Conservation (phyloP, 1,140 invertebrate genomes). For the Adelges cooleyi region DNA sequence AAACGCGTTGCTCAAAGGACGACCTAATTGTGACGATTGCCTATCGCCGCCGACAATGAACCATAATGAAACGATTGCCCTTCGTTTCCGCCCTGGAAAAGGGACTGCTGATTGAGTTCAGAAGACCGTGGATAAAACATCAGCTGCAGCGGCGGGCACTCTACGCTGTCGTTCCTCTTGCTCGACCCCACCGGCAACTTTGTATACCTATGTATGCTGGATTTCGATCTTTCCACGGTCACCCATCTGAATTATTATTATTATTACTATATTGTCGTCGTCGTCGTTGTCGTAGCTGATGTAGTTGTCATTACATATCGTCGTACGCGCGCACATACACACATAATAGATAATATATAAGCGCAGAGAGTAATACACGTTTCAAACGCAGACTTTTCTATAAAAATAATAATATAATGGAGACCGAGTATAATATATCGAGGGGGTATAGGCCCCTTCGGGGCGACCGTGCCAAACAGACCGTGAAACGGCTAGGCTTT, state of each 20-base stretch:
- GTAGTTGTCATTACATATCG: not conserved
- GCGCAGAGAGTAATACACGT: too few relatives aligned
- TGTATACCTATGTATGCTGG: too few relatives aligned
- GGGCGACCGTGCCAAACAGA: too few relatives aligned
- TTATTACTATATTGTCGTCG: not conserved
- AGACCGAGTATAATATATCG: too few relatives aligned
- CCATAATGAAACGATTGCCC: constrained; percentile 28
- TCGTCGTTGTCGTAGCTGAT: not conserved
- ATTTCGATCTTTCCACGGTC: not conserved
- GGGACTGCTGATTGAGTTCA: constrained; percentile 26
- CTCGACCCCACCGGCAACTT: too few relatives aligned
- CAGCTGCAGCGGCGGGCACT: not conserved
- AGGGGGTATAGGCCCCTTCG: too few relatives aligned
- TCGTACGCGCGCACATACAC: too few relatives aligned
- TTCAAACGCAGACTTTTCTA: too few relatives aligned
- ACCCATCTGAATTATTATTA: constrained; percentile 4
- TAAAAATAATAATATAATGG: too few relatives aligned
- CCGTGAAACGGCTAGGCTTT: too few relatives aligned
- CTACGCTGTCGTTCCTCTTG: too few relatives aligned
- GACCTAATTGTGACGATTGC: constrained; percentile 28
- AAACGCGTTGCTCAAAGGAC: constrained; percentile 27
- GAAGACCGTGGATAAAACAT: constrained; percentile 23
- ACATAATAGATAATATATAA: too few relatives aligned
- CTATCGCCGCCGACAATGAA: constrained; percentile 23
- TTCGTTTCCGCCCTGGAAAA: constrained; percentile 20